A percentile compares a stretch with the other conserved stretches of the same genome.
phyloP scores from a whole-genome alignment of 2,113 vertebrate genomes.

The Cryptomyrus ogoouensis region DNA sequence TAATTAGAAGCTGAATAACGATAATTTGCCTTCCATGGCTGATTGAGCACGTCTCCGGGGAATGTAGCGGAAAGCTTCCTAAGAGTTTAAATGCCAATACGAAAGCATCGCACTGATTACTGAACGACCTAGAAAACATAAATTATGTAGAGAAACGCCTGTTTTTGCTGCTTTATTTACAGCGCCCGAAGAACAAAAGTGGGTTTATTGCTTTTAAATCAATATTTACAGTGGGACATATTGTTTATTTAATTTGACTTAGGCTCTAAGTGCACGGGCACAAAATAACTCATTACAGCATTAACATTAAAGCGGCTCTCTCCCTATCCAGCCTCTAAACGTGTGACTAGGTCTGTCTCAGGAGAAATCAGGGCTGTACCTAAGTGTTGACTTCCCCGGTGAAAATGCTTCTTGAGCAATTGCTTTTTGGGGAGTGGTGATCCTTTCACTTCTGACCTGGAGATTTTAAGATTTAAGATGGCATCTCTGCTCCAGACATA shows the following conservation, averaged over 20 bases:
- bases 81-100: slow-evolving; percentile 16
- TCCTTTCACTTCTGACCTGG: not conserved
- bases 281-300: not conserved
- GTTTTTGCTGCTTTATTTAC: slow-evolving; percentile 1
- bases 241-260: slow-evolving; percentile 15
- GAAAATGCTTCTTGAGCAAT: not conserved
- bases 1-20: slow-evolving; percentile 14
- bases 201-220: slow-evolving; percentile 12
- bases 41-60: not conserved
- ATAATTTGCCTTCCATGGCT: slow-evolving; percentile 16
- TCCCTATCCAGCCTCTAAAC: not conserved
- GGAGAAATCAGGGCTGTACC: not conserved
- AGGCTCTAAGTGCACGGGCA: not conserved
- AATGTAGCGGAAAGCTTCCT: slow-evolving; percentile 5
- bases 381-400: not conserved
- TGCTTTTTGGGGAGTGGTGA: not conserved
- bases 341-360: not conserved
- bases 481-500: not conserved
- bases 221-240: slow-evolving; percentile 13
- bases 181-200: not conserved
- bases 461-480: not conserved
- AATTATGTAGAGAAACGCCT: slow-evolving; percentile 32
- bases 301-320: not conserved
- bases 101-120: not conserved
- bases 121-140: slow-evolving; percentile 19